phyloP scores from a whole-genome alignment of 2,888 invertebrate species.

The Agrochola litura region DNA sequence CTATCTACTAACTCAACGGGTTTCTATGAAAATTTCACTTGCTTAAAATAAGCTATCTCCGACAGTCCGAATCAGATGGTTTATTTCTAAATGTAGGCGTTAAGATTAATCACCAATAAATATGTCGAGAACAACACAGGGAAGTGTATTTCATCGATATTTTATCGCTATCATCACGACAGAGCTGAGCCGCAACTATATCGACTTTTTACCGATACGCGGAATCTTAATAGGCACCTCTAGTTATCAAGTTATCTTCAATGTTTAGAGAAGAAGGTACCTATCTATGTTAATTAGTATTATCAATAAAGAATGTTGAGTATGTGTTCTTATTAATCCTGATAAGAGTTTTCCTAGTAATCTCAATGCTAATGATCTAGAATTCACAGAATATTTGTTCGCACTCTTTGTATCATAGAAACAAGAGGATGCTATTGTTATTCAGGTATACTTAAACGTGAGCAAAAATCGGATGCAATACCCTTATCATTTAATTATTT shows the following conservation, averaged over 20 bases:
- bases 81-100: slow-evolving; percentile 66
- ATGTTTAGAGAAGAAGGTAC: slow-evolving; percentile 28
- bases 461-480: not conserved
- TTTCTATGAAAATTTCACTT: slow-evolving; percentile 18
- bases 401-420: not conserved
- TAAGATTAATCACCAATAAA: slow-evolving; percentile 76
- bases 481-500: not conserved
- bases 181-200: slow-evolving; percentile 51
- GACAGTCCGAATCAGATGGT: slow-evolving; percentile 52
- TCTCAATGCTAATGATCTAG: not conserved
- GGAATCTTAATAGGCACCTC: slow-evolving; percentile 46
- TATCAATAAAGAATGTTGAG: slow-evolving; percentile 29
- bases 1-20: not conserved
- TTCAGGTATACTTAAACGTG: not conserved
- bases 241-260: slow-evolving; percentile 25
- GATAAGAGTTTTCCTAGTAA: slow-evolving; percentile 26
- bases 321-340: slow-evolving; percentile 13
- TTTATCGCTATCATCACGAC: slow-evolving; percentile 72
- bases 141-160: slow-evolving; percentile 75
- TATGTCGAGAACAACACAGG: slow-evolving; percentile 69
- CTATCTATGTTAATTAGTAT: slow-evolving; percentile 23
- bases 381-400: not conserved
- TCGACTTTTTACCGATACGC: slow-evolving; percentile 50
- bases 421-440: no score
- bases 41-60: slow-evolving; percentile 53